Evolutionary conservation across 2,113 vertebrate genomes (phyloP), one percentile per base, ranked within the genome.

Genomic region (Rhea pennata): DNA sequence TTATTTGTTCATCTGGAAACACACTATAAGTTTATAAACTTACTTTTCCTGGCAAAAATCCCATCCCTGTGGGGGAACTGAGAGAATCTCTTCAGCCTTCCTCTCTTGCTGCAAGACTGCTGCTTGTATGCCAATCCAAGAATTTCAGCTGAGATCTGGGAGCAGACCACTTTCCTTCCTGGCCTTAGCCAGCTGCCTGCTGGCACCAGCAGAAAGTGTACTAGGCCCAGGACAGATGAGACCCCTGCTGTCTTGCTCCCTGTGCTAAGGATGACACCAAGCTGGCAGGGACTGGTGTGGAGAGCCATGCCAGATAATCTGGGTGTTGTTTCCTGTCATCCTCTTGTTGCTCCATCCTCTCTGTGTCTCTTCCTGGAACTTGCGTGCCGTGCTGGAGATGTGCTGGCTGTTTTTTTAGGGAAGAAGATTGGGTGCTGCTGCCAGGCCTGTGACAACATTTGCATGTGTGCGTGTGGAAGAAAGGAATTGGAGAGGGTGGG

Each of bases 21-120:
- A 5, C 90, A 15, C 95, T 97, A 97, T 36, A 36, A 36, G 36
- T 96, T 97, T 97, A 97, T 97, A 96, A 94, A 93, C 92, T 88
- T 87, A 85, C 93, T 90, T 94, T 95, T 96, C 87, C 94, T 94
- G 95, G 91, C 92, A 26, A 88, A 86, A 87, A 76, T 97, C 95
- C 92, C 93, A 96, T 95, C 88, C 82, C 66, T 65, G 88, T 94
- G 90, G 90, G 88, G 95, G 95, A 96, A 64, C 93, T 9, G 9
- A 91, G 92, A 6, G 54, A 91, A 95, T 96, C 76, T 85, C 88
- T 93, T 69, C 83, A 91, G 88, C 87, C 87, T 87, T 56, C 1
- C 85, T 56, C 1, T 15, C 89, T 71, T 74, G 70, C 65, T 1
- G 46, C 75, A 87, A 89, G 64, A 85, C 79, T 84, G 46, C 89